These are phyloP conservation scores for Chanos chanos DNA, from an alignment of 2,797 vertebrate genomes.

Conservation along the genomic window DNA sequence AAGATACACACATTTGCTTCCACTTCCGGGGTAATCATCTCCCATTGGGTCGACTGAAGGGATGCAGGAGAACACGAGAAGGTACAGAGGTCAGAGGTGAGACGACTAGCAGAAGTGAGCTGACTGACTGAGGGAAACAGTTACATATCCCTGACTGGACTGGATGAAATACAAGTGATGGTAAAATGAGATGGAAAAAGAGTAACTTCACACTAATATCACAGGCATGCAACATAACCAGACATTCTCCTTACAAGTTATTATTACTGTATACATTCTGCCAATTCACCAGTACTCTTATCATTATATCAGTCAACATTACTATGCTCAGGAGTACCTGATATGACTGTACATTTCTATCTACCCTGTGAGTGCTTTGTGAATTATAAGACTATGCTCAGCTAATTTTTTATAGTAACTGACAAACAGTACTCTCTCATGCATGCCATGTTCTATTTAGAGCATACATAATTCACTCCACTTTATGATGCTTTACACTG, in stretches of 20 bases:
- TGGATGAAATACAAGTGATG: constrained; percentile 40
- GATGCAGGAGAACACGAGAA: constrained; percentile 87
- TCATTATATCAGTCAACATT: not conserved
- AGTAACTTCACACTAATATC: constrained; percentile 28
- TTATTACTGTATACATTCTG: no score
- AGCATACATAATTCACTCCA: no score
- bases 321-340: no score
- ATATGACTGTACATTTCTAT: no score
- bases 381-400: no score
- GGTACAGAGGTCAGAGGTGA: constrained; percentile 74
- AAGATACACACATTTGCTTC: constrained; percentile 99
- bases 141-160: constrained; percentile 51
- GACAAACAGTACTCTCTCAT: no score
- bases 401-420: no score
- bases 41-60: constrained; percentile 94
- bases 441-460: no score
- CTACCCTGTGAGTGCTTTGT: no score
- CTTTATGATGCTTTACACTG: no score
- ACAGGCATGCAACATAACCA: not conserved
- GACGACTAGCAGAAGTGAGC: constrained; percentile 32
- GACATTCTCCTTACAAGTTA: no score
- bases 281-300: not conserved
- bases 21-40: constrained; percentile 96
- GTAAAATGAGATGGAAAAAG: constrained; percentile 38
- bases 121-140: constrained; percentile 53